Evolutionary conservation across 2,888 invertebrate species (phyloP), one percentile per base, ranked within the genome.

Genomic region (Panopea generosa): DNA sequence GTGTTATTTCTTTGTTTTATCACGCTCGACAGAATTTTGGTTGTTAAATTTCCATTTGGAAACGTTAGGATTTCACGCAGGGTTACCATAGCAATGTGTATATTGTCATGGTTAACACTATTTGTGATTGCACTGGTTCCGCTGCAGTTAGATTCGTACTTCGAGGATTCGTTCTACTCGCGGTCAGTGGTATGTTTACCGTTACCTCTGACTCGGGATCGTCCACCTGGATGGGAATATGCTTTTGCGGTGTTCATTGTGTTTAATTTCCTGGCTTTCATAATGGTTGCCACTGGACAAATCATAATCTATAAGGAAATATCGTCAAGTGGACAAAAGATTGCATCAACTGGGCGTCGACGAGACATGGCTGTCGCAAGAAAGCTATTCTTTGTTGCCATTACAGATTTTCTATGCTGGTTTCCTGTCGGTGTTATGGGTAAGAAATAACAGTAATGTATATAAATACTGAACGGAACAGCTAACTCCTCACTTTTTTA

Each of bases 1-100:
- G 95, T 95, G 0, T 88, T 95, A 73, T 93, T 95, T 56, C 92
- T 95, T 16, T 93, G 94, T 0, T 84, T 95, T 72, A 95, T 95
- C 66, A 95, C 95, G 0, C 93, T 94, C 92, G 95, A 95, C 88
- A 93, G 95, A 16, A 94, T 95, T 83, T 93, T 94, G 77, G 94
- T 94, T 1, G 94, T 95, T 26, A 94, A 94, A n/a, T 93, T 94
- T 77, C 94, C 95, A 16, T 91, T 95, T 59, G 93, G 81, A 2
- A 69, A 70, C 22, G 27, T 77, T 16, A 70, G 70, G 9, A 86
- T 91, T 38, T 87, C 82, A 7, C 50, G 78, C 4, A 77, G 77
- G 18, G 81, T 67, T 2, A 86, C 90, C 3, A 75, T 87, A 14
- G 62, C 72, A 49, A 66, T 85, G 0, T 85, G 87, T 9, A 18